These are phyloP conservation scores for Ophioninae sp. DNA, from an alignment of 2,888 invertebrate species.

Conservation along the genomic window DNA sequence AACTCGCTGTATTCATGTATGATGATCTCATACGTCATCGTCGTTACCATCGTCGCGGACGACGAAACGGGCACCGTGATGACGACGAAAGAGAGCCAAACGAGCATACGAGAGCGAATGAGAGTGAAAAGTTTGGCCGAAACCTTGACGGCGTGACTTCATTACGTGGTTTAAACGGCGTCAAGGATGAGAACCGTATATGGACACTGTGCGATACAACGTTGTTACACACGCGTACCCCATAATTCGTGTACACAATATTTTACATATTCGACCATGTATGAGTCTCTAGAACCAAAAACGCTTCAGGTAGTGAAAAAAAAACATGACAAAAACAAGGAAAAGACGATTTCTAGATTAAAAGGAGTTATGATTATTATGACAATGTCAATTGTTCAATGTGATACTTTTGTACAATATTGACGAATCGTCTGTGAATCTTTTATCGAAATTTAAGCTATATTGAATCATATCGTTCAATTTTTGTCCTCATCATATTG, in stretches of 20 bases:
- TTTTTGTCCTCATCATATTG: too few species aligned
- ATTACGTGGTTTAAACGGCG: constrained; percentile 71
- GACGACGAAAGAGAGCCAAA: constrained; percentile 44
- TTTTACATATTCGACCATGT: neutral
- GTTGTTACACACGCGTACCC: constrained; percentile 8
- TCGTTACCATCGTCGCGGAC: constrained; percentile 26
- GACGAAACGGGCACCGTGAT: constrained; percentile 38
- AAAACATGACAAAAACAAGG: neutral
- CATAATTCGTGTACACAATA: constrained; percentile 18
- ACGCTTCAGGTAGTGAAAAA: neutral
- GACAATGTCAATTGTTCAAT: too few species aligned
- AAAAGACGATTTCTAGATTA: too few species aligned
- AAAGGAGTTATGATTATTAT: too few species aligned
- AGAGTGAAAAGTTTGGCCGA: constrained; percentile 68
- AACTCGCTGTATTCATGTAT: constrained; percentile 61
- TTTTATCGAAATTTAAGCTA: too few species aligned
- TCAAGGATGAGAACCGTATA: constrained; percentile 70
- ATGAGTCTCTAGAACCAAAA: neutral
- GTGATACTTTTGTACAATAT: too few species aligned
- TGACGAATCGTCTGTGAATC: too few species aligned
- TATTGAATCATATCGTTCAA: too few species aligned
- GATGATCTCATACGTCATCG: constrained; percentile 40
- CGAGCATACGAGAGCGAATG: constrained; percentile 46
- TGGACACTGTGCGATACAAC: constrained; percentile 58
- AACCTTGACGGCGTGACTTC: constrained; percentile 75